phyloP scores from a whole-genome alignment of 37 sponge, comb jelly and placozoan species.

The Spongilla lacustris region DNA sequence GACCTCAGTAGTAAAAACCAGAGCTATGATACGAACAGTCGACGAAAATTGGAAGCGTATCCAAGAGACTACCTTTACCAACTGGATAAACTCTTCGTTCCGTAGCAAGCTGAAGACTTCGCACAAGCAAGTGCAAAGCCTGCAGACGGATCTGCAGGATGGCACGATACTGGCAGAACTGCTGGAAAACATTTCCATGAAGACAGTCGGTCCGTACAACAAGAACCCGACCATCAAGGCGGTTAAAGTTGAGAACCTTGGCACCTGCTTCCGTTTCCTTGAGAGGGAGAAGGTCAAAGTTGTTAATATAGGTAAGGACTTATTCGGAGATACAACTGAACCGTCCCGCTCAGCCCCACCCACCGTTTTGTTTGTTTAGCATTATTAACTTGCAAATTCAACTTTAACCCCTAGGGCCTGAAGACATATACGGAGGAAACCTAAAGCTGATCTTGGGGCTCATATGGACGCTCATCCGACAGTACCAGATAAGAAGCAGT shows the following conservation, averaged over 20 bases:
- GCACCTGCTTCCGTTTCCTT: conserved; percentile 68
- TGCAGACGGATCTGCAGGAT: conserved; percentile 84
- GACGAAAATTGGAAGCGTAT: conserved; percentile 85
- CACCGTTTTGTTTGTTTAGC: not conserved
- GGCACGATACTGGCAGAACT: conserved; percentile 83
- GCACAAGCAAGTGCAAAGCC: conserved; percentile 45
- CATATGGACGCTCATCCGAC: conserved; percentile 92
- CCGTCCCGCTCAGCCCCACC: too few species aligned
- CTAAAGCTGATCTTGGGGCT: conserved; percentile 94
- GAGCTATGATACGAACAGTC: conserved; percentile 32
- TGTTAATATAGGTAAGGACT: conserved; percentile 85
- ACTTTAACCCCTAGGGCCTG: conserved; percentile 60
- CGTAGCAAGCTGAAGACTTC: conserved; percentile 50
- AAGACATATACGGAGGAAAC: conserved; percentile 88
- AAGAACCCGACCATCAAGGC: conserved; percentile 61
- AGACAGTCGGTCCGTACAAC: conserved; percentile 34
- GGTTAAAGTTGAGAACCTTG: conserved; percentile 83
- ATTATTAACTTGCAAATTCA: not conserved
- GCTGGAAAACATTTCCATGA: conserved; percentile 67
- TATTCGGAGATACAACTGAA: too few species aligned
- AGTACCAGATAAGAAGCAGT: conserved; percentile 83
- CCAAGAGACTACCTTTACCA: conserved; percentile 91
- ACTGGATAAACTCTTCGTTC: conserved; percentile 90
- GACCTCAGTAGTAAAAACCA: too few species aligned
- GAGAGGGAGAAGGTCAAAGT: conserved; percentile 73